Base-by-base conservation (phyloP, 2,888 invertebrate genomes). In the Platycheirus albimanus region DNA sequence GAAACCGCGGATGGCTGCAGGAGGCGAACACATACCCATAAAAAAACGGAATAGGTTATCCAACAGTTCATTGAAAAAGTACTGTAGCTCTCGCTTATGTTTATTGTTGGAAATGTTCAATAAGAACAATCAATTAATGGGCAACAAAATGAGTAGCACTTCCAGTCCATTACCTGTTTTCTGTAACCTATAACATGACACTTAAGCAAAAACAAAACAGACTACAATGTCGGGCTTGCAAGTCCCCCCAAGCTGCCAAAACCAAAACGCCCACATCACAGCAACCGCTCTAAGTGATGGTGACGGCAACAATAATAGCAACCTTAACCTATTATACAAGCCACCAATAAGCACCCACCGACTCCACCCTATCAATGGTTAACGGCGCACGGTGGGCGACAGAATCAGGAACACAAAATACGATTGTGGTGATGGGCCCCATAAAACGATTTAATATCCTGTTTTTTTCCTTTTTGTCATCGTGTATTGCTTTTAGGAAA, bases 361-460 rank as follows among this genome's bases (percentile, higher is more conserved):
- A 3, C 6, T 24, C 3, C 24, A 24, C 3, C 24, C 24, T 6
- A 6, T 24, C 67, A 67, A 67, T 75, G 67, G 75, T 75, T 75
- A 67, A 75, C 75, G 58, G 54, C 41, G 30, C 72, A 64, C 63
- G 3, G 36, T 36, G 13, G n/a, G 13, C 13, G 13, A n/a, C n/a
- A 41, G 3, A 41, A 13, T 13, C 4, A 41, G 13, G 13, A 3
- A 3, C 4, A 66, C 47, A 49, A 56, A 58, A 70, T 49, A 41
- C 38, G 47, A 38, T 38, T 38, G 28, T 58, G 70, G 56, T 49
- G 13, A 38, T 28, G 30, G 30, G 8, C 19, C 24, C 58, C 49
- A 45, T 75, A 61, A 67, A 75, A 61, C 75, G 36, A 61, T 75
- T 67, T 75, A 75, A 67, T 75, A 67, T 58, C 67, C 58, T 66